phyloP scores from a whole-genome alignment of 2,113 vertebrate genomes.

The Phyllostomus hastatus region DNA sequence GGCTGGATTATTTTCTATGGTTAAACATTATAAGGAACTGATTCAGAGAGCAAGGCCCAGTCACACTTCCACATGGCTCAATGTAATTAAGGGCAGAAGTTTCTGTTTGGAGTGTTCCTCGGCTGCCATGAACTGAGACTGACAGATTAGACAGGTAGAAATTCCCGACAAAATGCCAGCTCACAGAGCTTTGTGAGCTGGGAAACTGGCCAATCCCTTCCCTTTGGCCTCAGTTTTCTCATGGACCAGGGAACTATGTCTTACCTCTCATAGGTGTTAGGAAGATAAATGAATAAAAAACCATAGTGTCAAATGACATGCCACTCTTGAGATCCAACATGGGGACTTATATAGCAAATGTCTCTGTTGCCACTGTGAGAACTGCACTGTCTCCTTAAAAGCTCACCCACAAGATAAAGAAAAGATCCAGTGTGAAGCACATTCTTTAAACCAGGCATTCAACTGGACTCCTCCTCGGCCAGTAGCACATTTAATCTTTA shows the following conservation, averaged over 20 bases:
- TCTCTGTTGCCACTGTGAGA: neutral
- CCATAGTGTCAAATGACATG: neutral
- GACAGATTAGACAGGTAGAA: constrained; percentile 50
- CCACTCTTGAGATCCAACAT: neutral
- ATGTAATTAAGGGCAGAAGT: constrained; percentile 56
- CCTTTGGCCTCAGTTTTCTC: constrained; percentile 15
- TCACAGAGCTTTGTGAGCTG: neutral
- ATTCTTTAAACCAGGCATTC: neutral
- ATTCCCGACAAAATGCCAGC: constrained; percentile 10
- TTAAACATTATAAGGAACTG: constrained; percentile 60
- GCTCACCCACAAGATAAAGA: neutral
- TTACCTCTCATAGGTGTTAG: neutral
- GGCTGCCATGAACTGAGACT: constrained; percentile 16
- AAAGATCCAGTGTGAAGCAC: neutral
- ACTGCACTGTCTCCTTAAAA: neutral
- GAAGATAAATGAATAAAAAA: constrained; percentile 8
- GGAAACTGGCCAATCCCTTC: neutral
- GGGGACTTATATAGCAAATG: neutral
- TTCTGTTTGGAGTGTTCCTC: constrained; percentile 50
- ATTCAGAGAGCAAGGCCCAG: constrained; percentile 16
- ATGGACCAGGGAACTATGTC: neutral
- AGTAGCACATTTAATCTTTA: neutral
- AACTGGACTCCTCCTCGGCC: neutral
- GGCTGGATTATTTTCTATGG: constrained; percentile 33
- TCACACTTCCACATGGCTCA: constrained; percentile 40